Evolutionary conservation across 2,888 invertebrate species (phyloP).

Genomic region (Lasioglossum oenotherae): DNA sequence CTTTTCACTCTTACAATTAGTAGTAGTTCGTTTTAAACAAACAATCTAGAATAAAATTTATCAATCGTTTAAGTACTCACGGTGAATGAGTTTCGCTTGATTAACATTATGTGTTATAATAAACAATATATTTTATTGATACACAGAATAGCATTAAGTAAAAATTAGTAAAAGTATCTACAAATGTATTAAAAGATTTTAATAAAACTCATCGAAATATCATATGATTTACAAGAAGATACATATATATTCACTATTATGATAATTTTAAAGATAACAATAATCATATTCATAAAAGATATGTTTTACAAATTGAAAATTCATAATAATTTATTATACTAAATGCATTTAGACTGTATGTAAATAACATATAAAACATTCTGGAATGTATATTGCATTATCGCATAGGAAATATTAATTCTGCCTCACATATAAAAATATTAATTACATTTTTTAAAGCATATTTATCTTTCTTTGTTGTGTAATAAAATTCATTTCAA

Average conservation of each 20-base stretch:
- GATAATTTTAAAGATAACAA: slow-evolving; percentile 19
- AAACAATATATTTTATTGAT: slow-evolving; percentile 21
- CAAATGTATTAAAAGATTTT: slow-evolving; percentile 20
- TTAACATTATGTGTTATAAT: slow-evolving; percentile 9
- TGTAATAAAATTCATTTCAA: slow-evolving; percentile 26
- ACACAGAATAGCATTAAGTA: slow-evolving; percentile 16
- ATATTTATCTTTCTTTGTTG: slow-evolving; percentile 13
- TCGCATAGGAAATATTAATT: slow-evolving; percentile 29
- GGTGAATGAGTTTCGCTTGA: slow-evolving; percentile 1
- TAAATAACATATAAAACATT: slow-evolving; percentile 40
- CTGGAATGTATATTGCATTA: slow-evolving; percentile 45
- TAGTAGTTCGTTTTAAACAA: background rate
- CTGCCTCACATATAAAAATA: slow-evolving; percentile 35
- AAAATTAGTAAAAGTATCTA: slow-evolving; percentile 24
- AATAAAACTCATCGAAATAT: slow-evolving; percentile 20
- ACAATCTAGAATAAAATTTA: slow-evolving; percentile 6
- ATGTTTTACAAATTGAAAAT: slow-evolving; percentile 26
- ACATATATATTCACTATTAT: slow-evolving; percentile 13
- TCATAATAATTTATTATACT: slow-evolving; percentile 19
- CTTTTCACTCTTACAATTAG: background rate
- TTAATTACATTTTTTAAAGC: slow-evolving; percentile 26
- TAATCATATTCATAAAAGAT: slow-evolving; percentile 18
- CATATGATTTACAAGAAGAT: background rate
- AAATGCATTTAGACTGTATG: slow-evolving; percentile 31
- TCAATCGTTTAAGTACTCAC: slow-evolving; percentile 14